Evolutionary conservation across 2,888 invertebrate species (phyloP).

Genomic region (Tiliacea citrago): DNA sequence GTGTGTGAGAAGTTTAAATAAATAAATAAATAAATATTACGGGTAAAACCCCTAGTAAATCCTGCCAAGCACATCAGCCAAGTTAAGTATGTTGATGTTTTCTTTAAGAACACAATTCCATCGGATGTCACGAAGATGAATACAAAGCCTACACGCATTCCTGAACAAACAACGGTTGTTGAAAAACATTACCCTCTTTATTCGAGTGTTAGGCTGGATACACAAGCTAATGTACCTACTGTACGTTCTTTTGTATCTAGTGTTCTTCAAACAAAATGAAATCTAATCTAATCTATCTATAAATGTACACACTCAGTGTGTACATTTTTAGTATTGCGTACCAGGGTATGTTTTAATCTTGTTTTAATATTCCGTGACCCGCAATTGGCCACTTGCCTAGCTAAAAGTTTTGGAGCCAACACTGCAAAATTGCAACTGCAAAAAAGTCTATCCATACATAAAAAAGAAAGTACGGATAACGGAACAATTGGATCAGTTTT

Average conservation of each 20-base stretch:
- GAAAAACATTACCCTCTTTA: constrained; percentile 65
- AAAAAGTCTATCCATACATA: background rate
- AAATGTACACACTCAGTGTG: too few species aligned
- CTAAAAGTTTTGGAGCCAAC: too few species aligned
- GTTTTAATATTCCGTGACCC: too few species aligned
- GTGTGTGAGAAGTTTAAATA: too few species aligned
- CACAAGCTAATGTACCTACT: constrained; percentile 11
- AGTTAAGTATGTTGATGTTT: constrained; percentile 68
- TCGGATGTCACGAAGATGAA: constrained; percentile 58
- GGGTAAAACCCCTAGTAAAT: constrained; percentile 36
- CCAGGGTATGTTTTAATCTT: too few species aligned
- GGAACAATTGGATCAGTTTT: constrained; percentile 4
- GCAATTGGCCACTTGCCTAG: too few species aligned
- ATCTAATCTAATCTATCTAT: too few species aligned
- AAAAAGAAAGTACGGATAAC: background rate
- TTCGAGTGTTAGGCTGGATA: constrained; percentile 44
- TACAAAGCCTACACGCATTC: constrained; percentile 67
- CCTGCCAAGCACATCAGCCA: constrained; percentile 46
- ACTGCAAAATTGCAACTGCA: too few species aligned
- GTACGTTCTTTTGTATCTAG: constrained; percentile 6
- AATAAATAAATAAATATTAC: too few species aligned
- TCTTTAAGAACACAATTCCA: constrained; percentile 65
- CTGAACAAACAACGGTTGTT: constrained; percentile 68
- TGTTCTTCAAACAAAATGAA: too few species aligned
- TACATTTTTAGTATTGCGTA: too few species aligned